Conservation (phyloP, 2,797 vertebrate genomes). For the Craterocephalus amniculus region DNA sequence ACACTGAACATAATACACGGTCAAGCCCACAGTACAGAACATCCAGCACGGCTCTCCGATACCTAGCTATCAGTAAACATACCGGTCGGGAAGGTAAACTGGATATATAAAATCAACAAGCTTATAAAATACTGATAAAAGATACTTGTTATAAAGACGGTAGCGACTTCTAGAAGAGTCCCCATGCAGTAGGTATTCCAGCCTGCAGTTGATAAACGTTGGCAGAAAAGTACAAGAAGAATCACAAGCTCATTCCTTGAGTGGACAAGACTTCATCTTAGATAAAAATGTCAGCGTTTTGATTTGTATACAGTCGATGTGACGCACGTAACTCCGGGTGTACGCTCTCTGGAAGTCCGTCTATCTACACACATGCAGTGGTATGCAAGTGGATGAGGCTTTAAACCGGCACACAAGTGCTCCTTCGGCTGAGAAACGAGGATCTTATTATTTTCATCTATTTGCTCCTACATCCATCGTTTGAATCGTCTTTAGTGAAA, state of each 20-base stretch:
- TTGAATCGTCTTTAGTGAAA: no score
- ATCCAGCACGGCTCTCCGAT: constrained; percentile 69
- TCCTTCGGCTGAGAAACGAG: no score
- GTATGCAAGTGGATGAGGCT: no score
- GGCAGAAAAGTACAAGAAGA: constrained; percentile 84
- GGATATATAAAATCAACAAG: constrained; percentile 83
- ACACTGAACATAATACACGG: constrained; percentile 66
- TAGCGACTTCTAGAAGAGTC: constrained; percentile 81
- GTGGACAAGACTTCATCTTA: constrained; percentile 53
- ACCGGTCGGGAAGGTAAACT: constrained; percentile 63
- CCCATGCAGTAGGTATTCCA: constrained; percentile 82
- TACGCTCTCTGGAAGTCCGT: constrained; percentile 30
- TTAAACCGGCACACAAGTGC: no score
- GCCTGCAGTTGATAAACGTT: constrained; percentile 78
- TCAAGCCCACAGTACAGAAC: constrained; percentile 72
- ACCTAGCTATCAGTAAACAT: constrained; percentile 74
- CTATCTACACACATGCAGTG: constrained; percentile 71
- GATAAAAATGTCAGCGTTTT: constrained; percentile 55
- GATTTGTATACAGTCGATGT: constrained; percentile 42
- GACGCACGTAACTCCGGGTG: constrained; percentile 41
- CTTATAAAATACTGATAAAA: constrained; percentile 87
- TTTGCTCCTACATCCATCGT: no score
- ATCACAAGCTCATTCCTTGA: constrained; percentile 80
- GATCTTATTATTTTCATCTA: no score
- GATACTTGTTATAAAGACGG: constrained; percentile 81